Conservation (phyloP, 1,140 invertebrate species). For the Bombus polaris region DNA sequence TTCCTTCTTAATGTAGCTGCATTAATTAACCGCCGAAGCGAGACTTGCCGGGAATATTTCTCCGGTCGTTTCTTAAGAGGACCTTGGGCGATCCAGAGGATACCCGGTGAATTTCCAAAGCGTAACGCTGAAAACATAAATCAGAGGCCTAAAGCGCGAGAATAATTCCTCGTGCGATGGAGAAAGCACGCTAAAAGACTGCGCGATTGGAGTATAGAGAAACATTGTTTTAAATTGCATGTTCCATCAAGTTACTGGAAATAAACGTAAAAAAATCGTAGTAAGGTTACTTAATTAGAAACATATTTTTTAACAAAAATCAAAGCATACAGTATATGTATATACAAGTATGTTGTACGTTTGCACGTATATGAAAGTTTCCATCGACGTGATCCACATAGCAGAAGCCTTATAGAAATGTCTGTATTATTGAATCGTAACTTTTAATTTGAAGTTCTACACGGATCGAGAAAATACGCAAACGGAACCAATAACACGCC, state of each 20-base stretch:
- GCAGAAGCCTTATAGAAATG: not conserved
- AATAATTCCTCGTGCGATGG: not conserved
- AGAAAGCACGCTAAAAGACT: not conserved
- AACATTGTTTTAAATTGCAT: not conserved
- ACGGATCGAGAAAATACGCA: constrained; percentile 1
- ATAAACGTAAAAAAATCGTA: too few species aligned
- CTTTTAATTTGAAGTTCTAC: constrained; percentile 25
- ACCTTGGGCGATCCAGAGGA: constrained; percentile 37
- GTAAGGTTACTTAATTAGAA: too few species aligned
- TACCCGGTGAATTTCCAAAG: not conserved
- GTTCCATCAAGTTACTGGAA: not conserved
- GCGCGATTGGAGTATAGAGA: not conserved
- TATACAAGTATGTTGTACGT: too few species aligned
- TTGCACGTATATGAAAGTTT: not conserved
- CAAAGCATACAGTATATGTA: too few species aligned
- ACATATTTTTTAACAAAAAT: too few species aligned
- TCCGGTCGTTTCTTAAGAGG: constrained; percentile 31
- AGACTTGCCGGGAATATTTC: constrained; percentile 65
- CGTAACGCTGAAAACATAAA: not conserved
- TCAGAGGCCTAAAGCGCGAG: constrained; percentile 1
- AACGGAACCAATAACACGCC: constrained; percentile 9
- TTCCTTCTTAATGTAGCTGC: constrained; percentile 69
- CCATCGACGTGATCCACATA: not conserved
- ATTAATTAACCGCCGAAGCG: constrained; percentile 70
- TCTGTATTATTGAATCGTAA: constrained; percentile 15